These are phyloP conservation scores for Astropecten irregularis DNA, from an alignment of 53 echinoderm and acorn worm species.

Conservation along the genomic window DNA sequence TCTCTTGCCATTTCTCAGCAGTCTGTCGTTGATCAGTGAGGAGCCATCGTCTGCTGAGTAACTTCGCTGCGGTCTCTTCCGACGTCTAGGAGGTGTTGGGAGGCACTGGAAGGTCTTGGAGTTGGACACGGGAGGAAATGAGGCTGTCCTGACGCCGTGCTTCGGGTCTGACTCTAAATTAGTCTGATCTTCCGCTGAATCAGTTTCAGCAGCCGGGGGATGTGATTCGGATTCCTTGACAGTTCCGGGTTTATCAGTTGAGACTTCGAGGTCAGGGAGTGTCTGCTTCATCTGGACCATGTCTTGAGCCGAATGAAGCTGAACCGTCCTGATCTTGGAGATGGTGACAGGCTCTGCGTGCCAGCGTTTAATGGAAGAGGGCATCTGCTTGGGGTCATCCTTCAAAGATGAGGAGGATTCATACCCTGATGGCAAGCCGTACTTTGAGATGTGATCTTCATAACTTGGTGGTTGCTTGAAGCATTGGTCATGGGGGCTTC, in stretches of 20 bases:
- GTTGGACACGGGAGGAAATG: not conserved
- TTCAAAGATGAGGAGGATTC: not conserved
- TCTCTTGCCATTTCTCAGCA: not conserved
- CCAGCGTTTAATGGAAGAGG: not conserved
- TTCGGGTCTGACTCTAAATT: not conserved
- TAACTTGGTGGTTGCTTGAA: constrained; percentile 53
- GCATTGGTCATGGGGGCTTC: not conserved
- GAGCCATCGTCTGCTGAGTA: not conserved
- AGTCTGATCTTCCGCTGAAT: not conserved
- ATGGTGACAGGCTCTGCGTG: constrained; percentile 35
- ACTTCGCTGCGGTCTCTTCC: constrained; percentile 15
- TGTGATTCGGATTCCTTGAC: not conserved
- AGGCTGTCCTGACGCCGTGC: not conserved
- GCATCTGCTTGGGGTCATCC: not conserved
- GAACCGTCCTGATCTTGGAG: not conserved
- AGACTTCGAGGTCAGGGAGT: not conserved
- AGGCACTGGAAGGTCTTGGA: constrained; percentile 9
- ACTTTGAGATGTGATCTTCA: constrained; percentile 59
- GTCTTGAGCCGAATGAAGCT: not conserved
- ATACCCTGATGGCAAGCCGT: constrained; percentile 22
- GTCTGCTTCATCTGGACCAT: constrained; percentile 3
- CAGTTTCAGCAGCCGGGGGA: not conserved
- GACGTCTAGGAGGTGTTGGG: constrained; percentile 32
- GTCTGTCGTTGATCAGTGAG: not conserved
- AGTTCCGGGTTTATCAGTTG: not conserved